These are phyloP conservation scores for Corvus hawaiiensis DNA, from an alignment of 2,113 vertebrate genomes.

Conservation along the genomic window DNA sequence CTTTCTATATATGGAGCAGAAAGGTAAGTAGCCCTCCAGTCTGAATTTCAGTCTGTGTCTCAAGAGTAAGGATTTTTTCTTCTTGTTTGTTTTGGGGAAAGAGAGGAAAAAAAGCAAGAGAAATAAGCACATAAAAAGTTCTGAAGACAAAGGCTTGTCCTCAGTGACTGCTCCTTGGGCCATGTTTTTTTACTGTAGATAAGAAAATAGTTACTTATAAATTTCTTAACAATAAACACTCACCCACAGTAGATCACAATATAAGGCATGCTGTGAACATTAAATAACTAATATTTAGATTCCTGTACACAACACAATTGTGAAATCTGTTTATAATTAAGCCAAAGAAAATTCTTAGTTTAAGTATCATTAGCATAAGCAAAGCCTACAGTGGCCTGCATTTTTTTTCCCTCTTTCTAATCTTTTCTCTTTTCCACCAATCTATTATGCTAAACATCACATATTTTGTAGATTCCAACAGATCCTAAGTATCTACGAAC, in stretches of 20 bases:
- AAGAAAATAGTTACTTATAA: background rate
- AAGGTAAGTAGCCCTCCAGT: background rate
- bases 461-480: background rate
- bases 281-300: background rate
- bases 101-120: background rate
- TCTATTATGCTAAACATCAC: background rate
- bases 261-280: background rate
- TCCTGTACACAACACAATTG: background rate
- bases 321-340: background rate
- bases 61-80: background rate
- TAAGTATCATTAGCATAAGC: background rate
- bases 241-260: background rate
- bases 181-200: background rate
- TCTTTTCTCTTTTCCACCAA: background rate
- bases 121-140: background rate
- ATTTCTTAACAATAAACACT: background rate
- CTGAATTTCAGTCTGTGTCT: slow-evolving; percentile 31
- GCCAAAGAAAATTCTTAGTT: background rate
- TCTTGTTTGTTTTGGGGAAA: background rate
- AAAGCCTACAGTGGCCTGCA: background rate
- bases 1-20: background rate
- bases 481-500: background rate
- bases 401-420: background rate
- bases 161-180: background rate
- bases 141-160: background rate